Conservation (phyloP, 1,140 invertebrate genomes). For the Diorhabda carinulata region DNA sequence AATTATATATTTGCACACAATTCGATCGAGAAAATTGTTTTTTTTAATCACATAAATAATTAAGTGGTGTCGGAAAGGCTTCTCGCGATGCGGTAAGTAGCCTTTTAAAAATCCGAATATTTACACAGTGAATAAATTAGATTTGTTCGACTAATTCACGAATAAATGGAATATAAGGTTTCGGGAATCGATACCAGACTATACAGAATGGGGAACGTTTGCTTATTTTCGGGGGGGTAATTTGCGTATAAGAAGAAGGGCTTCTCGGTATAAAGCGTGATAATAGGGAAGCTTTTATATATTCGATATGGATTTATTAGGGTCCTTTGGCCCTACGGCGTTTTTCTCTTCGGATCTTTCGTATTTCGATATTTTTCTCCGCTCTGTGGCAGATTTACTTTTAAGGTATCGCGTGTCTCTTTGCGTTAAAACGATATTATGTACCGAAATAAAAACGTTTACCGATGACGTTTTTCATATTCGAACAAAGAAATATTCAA, state of each 20-base stretch:
- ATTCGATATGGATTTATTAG: slow-evolving; percentile 2
- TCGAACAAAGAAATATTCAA: too few species aligned
- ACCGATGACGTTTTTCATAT: too few species aligned
- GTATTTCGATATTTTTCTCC: not conserved
- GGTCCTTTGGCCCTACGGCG: not conserved
- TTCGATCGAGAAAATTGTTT: too few species aligned
- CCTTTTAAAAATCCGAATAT: slow-evolving; percentile 1
- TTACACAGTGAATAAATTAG: slow-evolving; percentile 1
- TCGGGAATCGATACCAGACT: not conserved
- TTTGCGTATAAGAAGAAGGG: slow-evolving; percentile 6
- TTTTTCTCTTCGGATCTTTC: not conserved
- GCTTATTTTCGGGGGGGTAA: slow-evolving; percentile 2
- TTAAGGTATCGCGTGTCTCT: slow-evolving; percentile 1
- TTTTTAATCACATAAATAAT: not conserved
- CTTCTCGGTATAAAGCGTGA: slow-evolving; percentile 4
- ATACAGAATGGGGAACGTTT: not conserved
- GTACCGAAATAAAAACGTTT: too few species aligned
- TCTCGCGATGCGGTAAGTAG: not conserved
- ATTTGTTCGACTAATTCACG: slow-evolving; percentile 1
- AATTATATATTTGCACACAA: too few species aligned
- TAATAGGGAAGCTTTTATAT: slow-evolving; percentile 7
- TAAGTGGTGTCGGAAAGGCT: not conserved
- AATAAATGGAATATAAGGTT: not conserved
- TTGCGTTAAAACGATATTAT: not conserved
- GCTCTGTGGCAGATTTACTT: slow-evolving; percentile 4